A percentile compares a stretch with the other conserved stretches of the same genome.
phyloP scores from a whole-genome alignment of 2,113 vertebrate species.

The Melanerpes formicivorus region DNA sequence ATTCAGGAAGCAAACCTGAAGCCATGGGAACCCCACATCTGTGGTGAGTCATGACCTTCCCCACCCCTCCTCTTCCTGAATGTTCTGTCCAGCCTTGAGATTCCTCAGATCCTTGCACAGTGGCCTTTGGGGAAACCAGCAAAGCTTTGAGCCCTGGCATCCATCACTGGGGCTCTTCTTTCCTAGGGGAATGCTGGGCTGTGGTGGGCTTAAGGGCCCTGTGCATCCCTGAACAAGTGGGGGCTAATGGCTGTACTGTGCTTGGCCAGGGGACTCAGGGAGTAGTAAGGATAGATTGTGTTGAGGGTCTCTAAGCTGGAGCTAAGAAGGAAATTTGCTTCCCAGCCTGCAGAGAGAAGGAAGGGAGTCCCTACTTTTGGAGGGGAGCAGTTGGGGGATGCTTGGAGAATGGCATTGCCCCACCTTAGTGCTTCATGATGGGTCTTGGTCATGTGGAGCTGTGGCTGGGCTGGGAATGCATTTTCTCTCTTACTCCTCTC shows the following conservation, averaged over 20 bases:
- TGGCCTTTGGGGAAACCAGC: neutral
- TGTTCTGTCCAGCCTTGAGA: neutral
- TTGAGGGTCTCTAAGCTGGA: neutral
- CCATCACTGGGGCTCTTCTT: neutral
- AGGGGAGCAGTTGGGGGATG: neutral
- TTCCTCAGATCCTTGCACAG: neutral
- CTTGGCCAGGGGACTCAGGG: neutral
- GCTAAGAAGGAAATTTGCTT: neutral
- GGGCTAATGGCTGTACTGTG: neutral
- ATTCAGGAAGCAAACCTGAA: neutral
- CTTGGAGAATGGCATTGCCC: neutral
- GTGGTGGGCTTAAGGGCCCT: neutral
- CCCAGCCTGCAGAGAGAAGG: neutral
- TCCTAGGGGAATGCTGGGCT: neutral
- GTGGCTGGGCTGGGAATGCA: neutral
- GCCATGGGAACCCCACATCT: neutral
- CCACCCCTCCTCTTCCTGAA: neutral
- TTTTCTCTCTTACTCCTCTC: neutral
- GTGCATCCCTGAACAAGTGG: neutral
- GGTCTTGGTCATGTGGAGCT: fast-evolving
- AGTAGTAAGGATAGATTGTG: fast-evolving
- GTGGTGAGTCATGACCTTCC: neutral
- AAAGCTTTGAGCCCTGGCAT: neutral
- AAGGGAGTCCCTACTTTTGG: neutral
- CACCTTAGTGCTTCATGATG: neutral